Evolutionary conservation across 2,113 vertebrate genomes (phyloP).

Genomic region (Psilopsiagon aymara): DNA sequence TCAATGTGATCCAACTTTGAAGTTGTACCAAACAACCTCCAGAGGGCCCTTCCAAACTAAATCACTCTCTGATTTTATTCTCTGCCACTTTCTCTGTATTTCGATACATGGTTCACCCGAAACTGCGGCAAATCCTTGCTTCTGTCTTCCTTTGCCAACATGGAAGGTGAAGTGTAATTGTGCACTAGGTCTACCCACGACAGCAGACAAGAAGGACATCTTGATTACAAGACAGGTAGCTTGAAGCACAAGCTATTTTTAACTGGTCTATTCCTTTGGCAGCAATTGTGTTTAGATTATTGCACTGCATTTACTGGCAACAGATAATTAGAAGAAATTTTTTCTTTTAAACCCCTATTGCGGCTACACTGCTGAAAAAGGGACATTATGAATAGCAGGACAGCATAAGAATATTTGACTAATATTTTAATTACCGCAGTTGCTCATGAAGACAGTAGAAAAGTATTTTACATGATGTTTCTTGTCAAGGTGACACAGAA

Average conservation of each 20-base stretch:
- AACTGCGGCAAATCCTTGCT: not conserved
- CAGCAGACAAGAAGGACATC: not conserved
- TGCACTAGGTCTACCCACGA: not conserved
- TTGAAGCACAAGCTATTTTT: not conserved
- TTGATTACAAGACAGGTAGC: not conserved
- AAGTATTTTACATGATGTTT: not conserved
- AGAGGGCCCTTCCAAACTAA: not conserved
- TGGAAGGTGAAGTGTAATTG: not conserved
- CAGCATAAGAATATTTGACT: not conserved
- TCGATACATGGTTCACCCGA: not conserved
- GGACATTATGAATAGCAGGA: not conserved
- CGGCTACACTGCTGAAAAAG: not conserved
- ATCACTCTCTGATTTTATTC: not conserved
- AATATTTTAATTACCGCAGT: not conserved
- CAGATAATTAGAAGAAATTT: not conserved
- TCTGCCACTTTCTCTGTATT: not conserved
- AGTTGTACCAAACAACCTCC: not conserved
- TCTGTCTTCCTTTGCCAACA: not conserved
- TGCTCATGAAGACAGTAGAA: not conserved
- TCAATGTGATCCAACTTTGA: not conserved
- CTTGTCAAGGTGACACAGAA: not conserved
- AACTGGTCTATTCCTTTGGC: not conserved
- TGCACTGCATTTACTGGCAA: not conserved
- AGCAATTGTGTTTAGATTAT: not conserved
- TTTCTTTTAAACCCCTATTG: not conserved